Conservation (phyloP, 2,113 vertebrate species). For the Cercopithecus mona region DNA sequence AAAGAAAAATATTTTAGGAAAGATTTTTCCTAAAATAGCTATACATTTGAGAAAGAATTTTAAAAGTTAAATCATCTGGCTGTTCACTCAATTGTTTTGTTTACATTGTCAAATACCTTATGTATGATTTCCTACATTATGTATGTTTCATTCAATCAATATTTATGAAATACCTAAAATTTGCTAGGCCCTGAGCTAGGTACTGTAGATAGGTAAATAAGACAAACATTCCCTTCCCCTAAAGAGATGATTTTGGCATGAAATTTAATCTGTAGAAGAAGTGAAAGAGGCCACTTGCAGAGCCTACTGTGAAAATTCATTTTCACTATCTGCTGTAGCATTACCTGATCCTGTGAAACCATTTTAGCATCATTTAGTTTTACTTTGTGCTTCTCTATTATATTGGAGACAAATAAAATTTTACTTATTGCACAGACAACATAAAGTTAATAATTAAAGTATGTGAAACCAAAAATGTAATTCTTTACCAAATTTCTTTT, state of each 20-base stretch:
- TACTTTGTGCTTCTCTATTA: not conserved
- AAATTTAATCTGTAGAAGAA: not conserved
- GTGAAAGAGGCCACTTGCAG: not conserved
- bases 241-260: not conserved
- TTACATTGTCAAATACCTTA: not conserved
- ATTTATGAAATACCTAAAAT: not conserved
- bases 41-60: not conserved
- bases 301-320: not conserved
- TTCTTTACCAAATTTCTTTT: not conserved
- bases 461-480: not conserved
- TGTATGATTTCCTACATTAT: not conserved
- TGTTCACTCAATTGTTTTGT: not conserved
- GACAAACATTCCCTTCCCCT: not conserved
- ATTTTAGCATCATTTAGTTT: not conserved
- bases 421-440: not conserved
- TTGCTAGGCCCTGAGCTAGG: not conserved
- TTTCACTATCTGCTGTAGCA: not conserved
- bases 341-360: not conserved
- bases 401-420: not conserved
- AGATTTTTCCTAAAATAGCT: not conserved
- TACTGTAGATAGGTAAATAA: not conserved
- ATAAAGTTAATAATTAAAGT: not conserved
- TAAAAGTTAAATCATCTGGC: not conserved
- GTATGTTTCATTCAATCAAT: not conserved
- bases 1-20: not conserved